Base-by-base conservation (phyloP, 2,888 invertebrate genomes). In the Hemicrepidius hirtus region DNA sequence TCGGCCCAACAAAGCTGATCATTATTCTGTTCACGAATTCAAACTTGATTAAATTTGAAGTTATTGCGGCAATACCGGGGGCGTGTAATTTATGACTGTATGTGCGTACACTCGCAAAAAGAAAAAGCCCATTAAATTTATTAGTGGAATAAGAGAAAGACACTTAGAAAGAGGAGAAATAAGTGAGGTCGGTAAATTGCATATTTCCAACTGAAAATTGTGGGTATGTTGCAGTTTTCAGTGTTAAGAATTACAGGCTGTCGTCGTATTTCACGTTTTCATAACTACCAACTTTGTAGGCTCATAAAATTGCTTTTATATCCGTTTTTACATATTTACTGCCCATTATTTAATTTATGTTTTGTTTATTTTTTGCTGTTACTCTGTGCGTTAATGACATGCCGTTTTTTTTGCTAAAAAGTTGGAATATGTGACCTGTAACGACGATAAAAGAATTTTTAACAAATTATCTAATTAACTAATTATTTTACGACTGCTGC, bases 11-110 rank as follows among this genome's bases (percentile, higher is more conserved):
- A 75, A 77, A 76, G 75, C 79, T 80, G 78, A 80, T 81, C 78
- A 77, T 79, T 81, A 82, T 82, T 81, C 81, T 72, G 75, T 78
- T 74, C 80, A 78, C 80, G 80, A 77, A 76, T 80, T 78, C 79
- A 79, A 80, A 80, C 80, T 81, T 81, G 81, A 82, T 82, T 82
- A 82, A 82, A 82, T 80, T 80, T 81, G 80, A 79, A 80, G 81
- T 80, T 82, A 82, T 81, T 82, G 80, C 81, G 71, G 78, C 75
- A 77, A 78, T 75, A 74, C 74, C 73, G 74, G 71, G 76, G 78
- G 76, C 79, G 77, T 76, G 76, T 80, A 79, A 81, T 81, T 82
- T 82, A 81, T 80, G 76, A 77, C 76, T 76, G 70, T 74, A 78
- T 78, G 78, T 76, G 77, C 75, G 76, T 74, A 77, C 68, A 72